Conservation (phyloP, 2,888 invertebrate species). For the Agriopis leucophaearia region DNA sequence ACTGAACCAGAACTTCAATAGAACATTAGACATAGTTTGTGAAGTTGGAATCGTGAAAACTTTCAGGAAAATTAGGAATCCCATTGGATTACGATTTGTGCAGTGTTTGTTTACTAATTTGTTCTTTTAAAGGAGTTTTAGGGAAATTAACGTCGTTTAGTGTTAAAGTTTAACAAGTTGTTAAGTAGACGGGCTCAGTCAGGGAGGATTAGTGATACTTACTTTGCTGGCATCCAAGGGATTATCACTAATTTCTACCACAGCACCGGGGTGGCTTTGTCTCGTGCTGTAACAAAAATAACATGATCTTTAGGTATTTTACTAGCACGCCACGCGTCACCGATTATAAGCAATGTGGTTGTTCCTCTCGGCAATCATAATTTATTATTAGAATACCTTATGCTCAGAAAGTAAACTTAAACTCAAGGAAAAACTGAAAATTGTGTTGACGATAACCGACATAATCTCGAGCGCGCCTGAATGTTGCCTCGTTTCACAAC, state of each 20-base stretch:
- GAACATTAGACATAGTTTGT: constrained; percentile 15
- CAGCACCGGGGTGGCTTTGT: constrained; percentile 98
- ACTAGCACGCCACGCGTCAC: background rate
- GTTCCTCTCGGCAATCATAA: no score
- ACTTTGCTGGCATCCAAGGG: constrained; percentile 99
- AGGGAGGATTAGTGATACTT: constrained; percentile 53
- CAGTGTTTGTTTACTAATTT: constrained; percentile 14
- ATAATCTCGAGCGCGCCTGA: no score
- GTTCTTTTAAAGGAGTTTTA: constrained; percentile 15
- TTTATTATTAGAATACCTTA: no score
- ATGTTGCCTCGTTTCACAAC: no score
- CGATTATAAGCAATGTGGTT: no score
- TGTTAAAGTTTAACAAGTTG: background rate
- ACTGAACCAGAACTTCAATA: constrained; percentile 16
- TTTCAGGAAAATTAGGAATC: constrained; percentile 7
- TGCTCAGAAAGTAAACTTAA: no score
- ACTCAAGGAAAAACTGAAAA: no score
- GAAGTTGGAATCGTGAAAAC: constrained; percentile 17
- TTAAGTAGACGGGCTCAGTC: no score
- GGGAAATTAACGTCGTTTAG: constrained; percentile 9
- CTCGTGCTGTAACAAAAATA: constrained; percentile 90
- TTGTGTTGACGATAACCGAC: no score
- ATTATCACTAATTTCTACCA: constrained; percentile 98
- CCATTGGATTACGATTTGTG: constrained; percentile 13
- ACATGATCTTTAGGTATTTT: background rate